Evolutionary conservation across 2,797 vertebrate species (phyloP).

Genomic region (Gymnocypris eckloni): DNA sequence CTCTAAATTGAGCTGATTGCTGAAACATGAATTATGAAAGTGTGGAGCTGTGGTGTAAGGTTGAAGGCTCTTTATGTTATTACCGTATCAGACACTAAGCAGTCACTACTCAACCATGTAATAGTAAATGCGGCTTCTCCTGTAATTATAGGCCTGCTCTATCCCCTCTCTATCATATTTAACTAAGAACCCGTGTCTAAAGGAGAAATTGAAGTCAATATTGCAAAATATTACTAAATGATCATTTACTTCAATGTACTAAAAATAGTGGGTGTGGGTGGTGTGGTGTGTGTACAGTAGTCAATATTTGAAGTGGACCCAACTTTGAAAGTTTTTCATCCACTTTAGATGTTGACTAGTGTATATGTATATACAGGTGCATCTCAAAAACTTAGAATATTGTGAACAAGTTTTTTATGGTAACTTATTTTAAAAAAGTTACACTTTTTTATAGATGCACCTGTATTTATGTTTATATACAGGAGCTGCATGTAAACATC

Average conservation of each 20-base stretch:
- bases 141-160: constrained; percentile 18
- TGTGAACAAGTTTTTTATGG: no score
- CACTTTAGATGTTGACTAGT: no score
- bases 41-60: background rate
- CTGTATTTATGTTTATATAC: no score
- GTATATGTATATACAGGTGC: no score
- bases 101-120: constrained; percentile 36
- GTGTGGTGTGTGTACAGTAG: no score
- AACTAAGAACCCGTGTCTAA: constrained; percentile 12
- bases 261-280: no score
- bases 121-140: constrained; percentile 15
- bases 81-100: background rate
- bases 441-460: no score
- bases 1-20: constrained; percentile 1
- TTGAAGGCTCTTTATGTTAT: constrained; percentile 16
- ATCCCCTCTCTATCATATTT: constrained; percentile 11
- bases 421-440: no score
- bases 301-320: no score
- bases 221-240: background rate
- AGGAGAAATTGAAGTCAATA: constrained; percentile 16
- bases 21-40: constrained; percentile 30
- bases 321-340: no score
- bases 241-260: constrained; percentile 3
- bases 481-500: no score
- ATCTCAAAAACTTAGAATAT: no score